Evolutionary conservation across 2,888 invertebrate species (phyloP).

Genomic region (Drosophila prostipennis): DNA sequence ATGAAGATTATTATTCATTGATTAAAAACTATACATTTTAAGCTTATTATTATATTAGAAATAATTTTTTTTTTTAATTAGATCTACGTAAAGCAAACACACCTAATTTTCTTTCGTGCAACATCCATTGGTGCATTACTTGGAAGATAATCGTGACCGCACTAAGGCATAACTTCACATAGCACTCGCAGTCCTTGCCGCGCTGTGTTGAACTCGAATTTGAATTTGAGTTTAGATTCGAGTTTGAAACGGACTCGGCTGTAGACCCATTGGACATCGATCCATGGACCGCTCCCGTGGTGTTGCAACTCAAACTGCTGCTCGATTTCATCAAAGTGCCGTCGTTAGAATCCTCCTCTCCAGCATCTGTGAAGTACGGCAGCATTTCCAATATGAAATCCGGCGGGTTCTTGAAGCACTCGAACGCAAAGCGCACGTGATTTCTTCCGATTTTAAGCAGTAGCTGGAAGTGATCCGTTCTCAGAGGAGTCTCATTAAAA

Average conservation of each 20-base stretch:
- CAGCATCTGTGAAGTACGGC: conserved; percentile 73
- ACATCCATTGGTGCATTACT: conserved; percentile 79
- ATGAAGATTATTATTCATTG: not conserved
- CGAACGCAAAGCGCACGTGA: conserved; percentile 77
- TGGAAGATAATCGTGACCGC: conserved; percentile 80
- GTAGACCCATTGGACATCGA: conserved; percentile 15
- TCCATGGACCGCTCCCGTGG: conserved; percentile 1
- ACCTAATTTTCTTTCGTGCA: conserved; percentile 57
- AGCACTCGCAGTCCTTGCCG: conserved; percentile 73
- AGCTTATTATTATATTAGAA: not conserved
- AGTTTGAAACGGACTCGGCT: conserved; percentile 13
- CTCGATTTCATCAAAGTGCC: not conserved
- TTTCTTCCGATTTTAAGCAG: conserved; percentile 72
- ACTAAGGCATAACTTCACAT: conserved; percentile 80
- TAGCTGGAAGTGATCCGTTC: conserved; percentile 66
- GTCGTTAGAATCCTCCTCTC: conserved; percentile 29
- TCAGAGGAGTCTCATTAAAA: conserved; percentile 63
- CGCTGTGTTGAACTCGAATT: conserved; percentile 10
- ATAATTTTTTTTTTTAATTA: not conserved
- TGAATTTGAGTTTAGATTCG: not conserved
- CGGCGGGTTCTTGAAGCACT: conserved; percentile 77
- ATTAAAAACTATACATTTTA: too few species aligned
- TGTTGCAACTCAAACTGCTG: not conserved
- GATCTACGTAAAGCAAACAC: not conserved
- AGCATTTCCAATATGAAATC: conserved; percentile 74